phyloP scores from a whole-genome alignment of 2,888 invertebrate species.

The Anoplius nigerrimus region DNA sequence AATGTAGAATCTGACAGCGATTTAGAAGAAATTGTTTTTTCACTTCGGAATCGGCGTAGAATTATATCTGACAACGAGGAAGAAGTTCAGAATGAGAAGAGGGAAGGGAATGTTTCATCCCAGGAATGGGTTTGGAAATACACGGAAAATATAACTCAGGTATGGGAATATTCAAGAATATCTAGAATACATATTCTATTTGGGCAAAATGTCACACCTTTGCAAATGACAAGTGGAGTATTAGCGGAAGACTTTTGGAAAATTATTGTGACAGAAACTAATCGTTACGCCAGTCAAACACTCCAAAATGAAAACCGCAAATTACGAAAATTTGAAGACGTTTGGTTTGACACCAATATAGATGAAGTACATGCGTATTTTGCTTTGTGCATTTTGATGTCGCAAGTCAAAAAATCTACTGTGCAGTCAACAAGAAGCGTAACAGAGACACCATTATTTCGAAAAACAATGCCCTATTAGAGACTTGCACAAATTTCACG shows the following conservation, averaged over 20 bases:
- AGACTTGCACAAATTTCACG: constrained; percentile 26
- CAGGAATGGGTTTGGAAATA: constrained; percentile 29
- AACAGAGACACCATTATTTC: constrained; percentile 37
- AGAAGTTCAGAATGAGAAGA: constrained; percentile 20
- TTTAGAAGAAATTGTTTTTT: constrained; percentile 20
- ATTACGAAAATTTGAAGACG: constrained; percentile 33
- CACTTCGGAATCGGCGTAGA: constrained; percentile 29
- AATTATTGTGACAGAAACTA: constrained; percentile 24
- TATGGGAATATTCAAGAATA: constrained; percentile 23
- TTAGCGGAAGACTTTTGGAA: constrained; percentile 26
- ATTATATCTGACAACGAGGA: constrained; percentile 30
- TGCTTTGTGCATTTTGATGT: constrained; percentile 49
- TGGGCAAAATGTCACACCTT: constrained; percentile 28
- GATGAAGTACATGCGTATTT: constrained; percentile 48
- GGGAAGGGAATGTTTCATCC: constrained; percentile 18
- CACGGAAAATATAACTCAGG: constrained; percentile 22
- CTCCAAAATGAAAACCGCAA: constrained; percentile 26
- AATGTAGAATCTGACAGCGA: constrained; percentile 4
- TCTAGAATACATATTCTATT: constrained; percentile 22
- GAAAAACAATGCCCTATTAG: constrained; percentile 15
- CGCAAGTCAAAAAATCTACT: constrained; percentile 47
- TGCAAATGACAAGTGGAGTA: constrained; percentile 26
- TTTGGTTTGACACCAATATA: constrained; percentile 37
- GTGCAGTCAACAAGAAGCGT: constrained; percentile 32
- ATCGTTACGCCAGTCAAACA: constrained; percentile 25